Percentiles rank a stretch among this genome's conserved stretches.
phyloP scores from a whole-genome alignment of 2,888 invertebrate genomes.

The Icerya purchasi region DNA sequence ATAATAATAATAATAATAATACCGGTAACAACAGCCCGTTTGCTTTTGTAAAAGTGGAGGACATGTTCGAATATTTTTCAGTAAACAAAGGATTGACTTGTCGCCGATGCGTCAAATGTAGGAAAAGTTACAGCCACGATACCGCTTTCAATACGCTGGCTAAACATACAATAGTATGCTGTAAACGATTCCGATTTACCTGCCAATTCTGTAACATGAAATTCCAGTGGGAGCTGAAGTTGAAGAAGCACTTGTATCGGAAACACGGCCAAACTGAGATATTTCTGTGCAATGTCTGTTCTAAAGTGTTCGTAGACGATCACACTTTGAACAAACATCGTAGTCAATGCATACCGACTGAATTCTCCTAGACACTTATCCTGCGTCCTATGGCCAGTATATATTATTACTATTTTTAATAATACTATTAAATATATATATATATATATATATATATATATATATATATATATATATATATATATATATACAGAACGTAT shows the following conservation, averaged over 20 bases:
- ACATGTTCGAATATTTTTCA: too few relatives aligned
- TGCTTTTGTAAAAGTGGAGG: too few relatives aligned
- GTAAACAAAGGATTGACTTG: too few relatives aligned
- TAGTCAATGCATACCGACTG: not conserved
- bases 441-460: too few relatives aligned
- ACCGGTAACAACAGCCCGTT: not conserved
- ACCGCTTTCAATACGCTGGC: not conserved
- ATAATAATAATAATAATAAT: not conserved
- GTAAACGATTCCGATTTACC: slow-evolving; percentile 1
- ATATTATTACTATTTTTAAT: too few relatives aligned
- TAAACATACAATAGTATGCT: slow-evolving; percentile 4
- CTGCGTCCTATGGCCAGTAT: too few relatives aligned
- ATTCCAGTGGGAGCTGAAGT: slow-evolving; percentile 9
- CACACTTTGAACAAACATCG: slow-evolving; percentile 5
- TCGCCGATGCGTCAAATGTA: not conserved
- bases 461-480: too few relatives aligned
- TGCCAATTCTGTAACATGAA: slow-evolving; percentile 6
- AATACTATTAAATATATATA: too few relatives aligned
- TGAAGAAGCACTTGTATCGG: slow-evolving; percentile 8
- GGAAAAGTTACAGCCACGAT: not conserved
- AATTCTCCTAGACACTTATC: not conserved
- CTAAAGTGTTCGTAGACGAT: slow-evolving; percentile 4
- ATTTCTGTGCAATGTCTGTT: slow-evolving; percentile 8
- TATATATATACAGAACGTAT: too few relatives aligned
- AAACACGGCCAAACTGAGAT: slow-evolving; percentile 7